A percentile compares a stretch with the other conserved stretches of the same genome.
phyloP scores from a whole-genome alignment of 2,888 invertebrate species.

The Leptinotarsa rubiginosa region DNA sequence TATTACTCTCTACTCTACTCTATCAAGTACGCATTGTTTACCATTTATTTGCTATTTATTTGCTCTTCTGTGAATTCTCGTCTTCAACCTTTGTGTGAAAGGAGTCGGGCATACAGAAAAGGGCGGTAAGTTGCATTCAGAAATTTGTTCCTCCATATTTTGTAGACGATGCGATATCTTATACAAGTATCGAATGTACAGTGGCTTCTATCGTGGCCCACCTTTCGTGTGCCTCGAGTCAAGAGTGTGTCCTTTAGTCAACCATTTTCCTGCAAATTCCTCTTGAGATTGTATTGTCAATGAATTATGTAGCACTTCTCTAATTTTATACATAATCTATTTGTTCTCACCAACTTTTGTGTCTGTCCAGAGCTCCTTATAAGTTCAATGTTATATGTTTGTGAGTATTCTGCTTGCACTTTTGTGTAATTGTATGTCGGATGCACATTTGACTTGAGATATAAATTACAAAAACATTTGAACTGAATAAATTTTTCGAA shows the following conservation, averaged over 20 bases:
- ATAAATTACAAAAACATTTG: neutral
- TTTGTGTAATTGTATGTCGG: neutral
- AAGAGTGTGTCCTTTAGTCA: neutral
- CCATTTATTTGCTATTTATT: slow-evolving; percentile 18
- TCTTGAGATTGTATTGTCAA: neutral
- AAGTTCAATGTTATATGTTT: slow-evolving; percentile 5
- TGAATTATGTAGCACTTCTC: neutral
- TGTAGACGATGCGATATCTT: no score
- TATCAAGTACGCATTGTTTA: slow-evolving; percentile 59
- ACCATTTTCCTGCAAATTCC: neutral
- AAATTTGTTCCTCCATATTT: neutral
- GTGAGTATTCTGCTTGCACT: neutral
- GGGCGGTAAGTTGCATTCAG: slow-evolving; percentile 18
- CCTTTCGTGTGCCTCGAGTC: neutral
- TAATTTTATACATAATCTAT: neutral
- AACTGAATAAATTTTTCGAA: neutral
- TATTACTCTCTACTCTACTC: slow-evolving; percentile 35
- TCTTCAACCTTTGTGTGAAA: neutral
- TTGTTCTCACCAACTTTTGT: neutral
- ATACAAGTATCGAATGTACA: neutral
- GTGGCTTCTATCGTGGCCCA: neutral
- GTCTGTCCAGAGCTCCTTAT: neutral
- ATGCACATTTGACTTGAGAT: slow-evolving; percentile 1
- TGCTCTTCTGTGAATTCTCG: neutral
- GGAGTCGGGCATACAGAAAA: neutral